phyloP scores from a whole-genome alignment of 2,888 invertebrate genomes.

The Leptinotarsa haldemani region DNA sequence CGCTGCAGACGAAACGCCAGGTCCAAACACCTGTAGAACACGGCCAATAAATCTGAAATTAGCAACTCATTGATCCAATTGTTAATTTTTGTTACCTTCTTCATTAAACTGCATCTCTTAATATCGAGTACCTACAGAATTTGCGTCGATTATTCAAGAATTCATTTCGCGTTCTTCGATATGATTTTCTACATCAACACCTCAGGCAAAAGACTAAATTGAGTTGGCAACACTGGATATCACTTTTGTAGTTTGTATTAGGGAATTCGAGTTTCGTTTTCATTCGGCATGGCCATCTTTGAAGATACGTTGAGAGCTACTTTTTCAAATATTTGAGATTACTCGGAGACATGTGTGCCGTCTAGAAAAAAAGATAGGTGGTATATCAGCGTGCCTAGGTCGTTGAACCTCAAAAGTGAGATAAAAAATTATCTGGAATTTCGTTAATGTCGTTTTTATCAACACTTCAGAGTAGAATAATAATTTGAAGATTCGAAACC shows the following conservation, averaged over 20 bases:
- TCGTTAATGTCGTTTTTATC: slow-evolving; percentile 14
- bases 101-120: too few relatives aligned
- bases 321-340: slow-evolving; percentile 4
- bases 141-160: too few relatives aligned
- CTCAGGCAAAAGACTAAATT: too few relatives aligned
- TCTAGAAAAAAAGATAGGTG: slow-evolving; percentile 13
- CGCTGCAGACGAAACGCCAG: too few relatives aligned
- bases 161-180: too few relatives aligned
- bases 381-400: background rate
- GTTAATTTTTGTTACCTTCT: too few relatives aligned
- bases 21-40: too few relatives aligned
- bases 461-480: slow-evolving; percentile 7
- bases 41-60: too few relatives aligned
- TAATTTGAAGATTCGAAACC: background rate
- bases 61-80: too few relatives aligned
- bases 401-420: background rate
- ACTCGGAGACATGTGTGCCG: slow-evolving; percentile 5
- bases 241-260: slow-evolving; percentile 33
- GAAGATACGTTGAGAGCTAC: background rate
- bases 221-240: slow-evolving; percentile 26
- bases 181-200: too few relatives aligned
- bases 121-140: too few relatives aligned
- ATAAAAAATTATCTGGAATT: slow-evolving; percentile 17
- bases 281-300: slow-evolving; percentile 9
- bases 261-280: slow-evolving; percentile 29